These are phyloP conservation scores for Spinus pinus DNA, from an alignment of 2,797 vertebrate genomes.

Conservation along the genomic window DNA sequence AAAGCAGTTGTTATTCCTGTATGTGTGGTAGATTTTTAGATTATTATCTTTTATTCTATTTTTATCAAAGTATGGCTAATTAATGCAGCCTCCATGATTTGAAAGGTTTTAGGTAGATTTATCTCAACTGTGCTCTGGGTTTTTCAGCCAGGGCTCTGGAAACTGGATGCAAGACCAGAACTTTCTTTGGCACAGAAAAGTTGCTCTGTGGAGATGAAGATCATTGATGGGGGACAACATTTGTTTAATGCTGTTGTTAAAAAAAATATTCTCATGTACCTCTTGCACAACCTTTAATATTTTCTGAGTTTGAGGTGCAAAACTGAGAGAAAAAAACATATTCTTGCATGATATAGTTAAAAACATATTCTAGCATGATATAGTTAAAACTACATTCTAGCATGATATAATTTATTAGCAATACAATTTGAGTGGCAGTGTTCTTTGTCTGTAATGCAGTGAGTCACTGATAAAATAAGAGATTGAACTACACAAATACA, in stretches of 20 bases:
- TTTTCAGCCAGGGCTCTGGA: not conserved
- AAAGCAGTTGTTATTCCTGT: not conserved
- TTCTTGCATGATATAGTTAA: constrained; percentile 31
- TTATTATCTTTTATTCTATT: not conserved
- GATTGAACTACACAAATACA: constrained; percentile 40
- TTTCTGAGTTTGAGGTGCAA: constrained; percentile 43
- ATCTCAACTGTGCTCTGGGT: not conserved
- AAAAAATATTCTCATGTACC: not conserved
- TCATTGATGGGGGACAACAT: not conserved
- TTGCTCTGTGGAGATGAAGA: not conserved
- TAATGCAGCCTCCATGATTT: not conserved
- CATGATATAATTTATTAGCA: constrained; percentile 43
- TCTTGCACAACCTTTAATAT: constrained; percentile 42
- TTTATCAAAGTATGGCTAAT: not conserved
- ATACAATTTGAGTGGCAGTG: constrained; percentile 14
- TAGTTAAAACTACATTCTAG: not conserved
- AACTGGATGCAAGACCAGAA: not conserved
- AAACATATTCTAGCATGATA: constrained; percentile 12
- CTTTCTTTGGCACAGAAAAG: not conserved
- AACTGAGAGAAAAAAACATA: constrained; percentile 30
- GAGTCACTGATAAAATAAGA: constrained; percentile 59
- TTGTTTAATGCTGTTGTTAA: constrained; percentile 32
- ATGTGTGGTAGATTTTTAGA: not conserved
- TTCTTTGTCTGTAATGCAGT: constrained; percentile 48
- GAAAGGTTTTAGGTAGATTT: not conserved